Evolutionary conservation across 2,888 invertebrate genomes (phyloP).

Genomic region (Hanleya hanleyi): DNA sequence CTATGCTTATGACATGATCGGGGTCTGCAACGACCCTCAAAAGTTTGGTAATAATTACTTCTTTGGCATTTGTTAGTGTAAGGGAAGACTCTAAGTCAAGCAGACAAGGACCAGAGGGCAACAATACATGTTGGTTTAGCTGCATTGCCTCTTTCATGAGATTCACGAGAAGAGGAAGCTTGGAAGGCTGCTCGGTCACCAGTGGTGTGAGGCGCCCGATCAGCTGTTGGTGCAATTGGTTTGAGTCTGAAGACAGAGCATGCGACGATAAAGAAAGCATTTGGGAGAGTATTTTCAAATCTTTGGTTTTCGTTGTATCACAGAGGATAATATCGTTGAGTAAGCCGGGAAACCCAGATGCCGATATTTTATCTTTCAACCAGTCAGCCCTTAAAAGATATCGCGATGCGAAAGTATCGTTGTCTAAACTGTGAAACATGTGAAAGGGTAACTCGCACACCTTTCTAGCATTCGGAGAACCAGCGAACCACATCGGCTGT

Average conservation of each 20-base stretch:
- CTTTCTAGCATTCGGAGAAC: not conserved
- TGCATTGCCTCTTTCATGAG: not conserved
- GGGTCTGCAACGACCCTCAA: not conserved
- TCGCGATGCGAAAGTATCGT: no score
- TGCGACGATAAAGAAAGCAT: not conserved
- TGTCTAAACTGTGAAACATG: not conserved
- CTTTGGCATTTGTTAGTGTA: no score
- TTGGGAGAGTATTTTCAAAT: not conserved
- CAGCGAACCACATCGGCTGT: not conserved
- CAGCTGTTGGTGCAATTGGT: not conserved
- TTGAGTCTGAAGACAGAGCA: not conserved
- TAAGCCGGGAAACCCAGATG: not conserved
- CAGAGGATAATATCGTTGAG: not conserved
- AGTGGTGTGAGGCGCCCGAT: not conserved
- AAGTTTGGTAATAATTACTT: no score
- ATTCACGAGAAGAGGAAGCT: not conserved
- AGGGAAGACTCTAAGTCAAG: no score
- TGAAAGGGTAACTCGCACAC: not conserved
- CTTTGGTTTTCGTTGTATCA: not conserved
- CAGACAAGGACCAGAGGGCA: not conserved
- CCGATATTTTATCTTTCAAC: not conserved
- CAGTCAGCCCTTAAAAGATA: not conserved
- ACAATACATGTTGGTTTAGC: not conserved
- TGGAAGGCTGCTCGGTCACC: not conserved
- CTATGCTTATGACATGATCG: conserved; percentile 82